Conservation (phyloP, 2,888 invertebrate species). For the Neoitamus cyanurus region DNA sequence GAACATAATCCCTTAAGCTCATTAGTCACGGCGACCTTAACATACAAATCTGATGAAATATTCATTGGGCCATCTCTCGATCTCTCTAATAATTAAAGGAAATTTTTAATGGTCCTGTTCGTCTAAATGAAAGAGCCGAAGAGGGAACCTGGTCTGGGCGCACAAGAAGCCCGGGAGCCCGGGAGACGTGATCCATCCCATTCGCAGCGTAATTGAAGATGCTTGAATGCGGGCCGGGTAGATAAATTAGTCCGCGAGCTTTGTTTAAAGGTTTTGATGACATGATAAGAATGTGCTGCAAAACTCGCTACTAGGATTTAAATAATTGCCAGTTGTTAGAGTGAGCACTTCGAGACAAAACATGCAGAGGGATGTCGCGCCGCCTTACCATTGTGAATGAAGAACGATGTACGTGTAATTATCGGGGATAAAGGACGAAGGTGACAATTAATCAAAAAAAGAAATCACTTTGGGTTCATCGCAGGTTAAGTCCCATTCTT, state of each 20-base stretch:
- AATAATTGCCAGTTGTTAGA: slow-evolving; percentile 5
- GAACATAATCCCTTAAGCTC: slow-evolving; percentile 48
- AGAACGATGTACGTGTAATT: neutral
- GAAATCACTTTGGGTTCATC: neutral
- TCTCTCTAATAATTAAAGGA: slow-evolving; percentile 48
- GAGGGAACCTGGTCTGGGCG: neutral
- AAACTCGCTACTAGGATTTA: neutral
- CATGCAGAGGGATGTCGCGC: neutral
- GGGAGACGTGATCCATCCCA: slow-evolving; percentile 23
- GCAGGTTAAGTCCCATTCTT: neutral
- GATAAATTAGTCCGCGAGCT: slow-evolving; percentile 44
- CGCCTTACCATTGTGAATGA: neutral
- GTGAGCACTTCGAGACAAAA: neutral
- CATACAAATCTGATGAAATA: slow-evolving; percentile 50
- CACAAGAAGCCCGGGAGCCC: neutral
- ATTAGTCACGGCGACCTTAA: slow-evolving; percentile 50
- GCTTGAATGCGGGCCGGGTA: neutral
- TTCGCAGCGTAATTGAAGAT: slow-evolving; percentile 35
- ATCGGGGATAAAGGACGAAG: neutral
- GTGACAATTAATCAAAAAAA: neutral
- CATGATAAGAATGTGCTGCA: slow-evolving; percentile 44
- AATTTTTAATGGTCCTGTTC: slow-evolving; percentile 44
- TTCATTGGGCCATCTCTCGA: slow-evolving; percentile 48
- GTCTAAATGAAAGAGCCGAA: neutral
- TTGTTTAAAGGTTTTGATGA: slow-evolving; percentile 43